Evolutionary conservation across 2,113 vertebrate species (phyloP), one percentile per base, ranked within the genome.

Genomic region (Channa argus): DNA sequence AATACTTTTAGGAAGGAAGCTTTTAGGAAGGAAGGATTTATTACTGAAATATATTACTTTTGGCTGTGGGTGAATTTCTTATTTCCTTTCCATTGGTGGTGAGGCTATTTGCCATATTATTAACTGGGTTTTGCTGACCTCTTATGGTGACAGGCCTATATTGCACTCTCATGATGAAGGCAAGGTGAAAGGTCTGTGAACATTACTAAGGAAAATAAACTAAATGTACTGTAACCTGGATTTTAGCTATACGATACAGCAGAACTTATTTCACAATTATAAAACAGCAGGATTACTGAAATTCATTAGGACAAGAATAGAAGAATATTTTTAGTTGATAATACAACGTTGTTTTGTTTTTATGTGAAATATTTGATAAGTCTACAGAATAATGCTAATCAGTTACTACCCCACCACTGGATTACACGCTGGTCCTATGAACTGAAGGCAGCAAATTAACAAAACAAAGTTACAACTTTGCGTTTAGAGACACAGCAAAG

Each of bases 91-190:
- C 4, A 1, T 8, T 46, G 5, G 14, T 39, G 15, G 69, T 15
- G 7, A 41, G 3, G 6, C 11, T 2, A 13, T 15, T 13, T 47
- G 6, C 11, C 15, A 6, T 33, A 5, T 33, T 60, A 51, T 74
- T 43, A 43, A 52, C 53, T 60, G 66, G 37, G 33, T 8, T 67
- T 14, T 88, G 77, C 79, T 84, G 89, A 85, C 91, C 88, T 84
- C 91, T 84, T 76, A 50, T 89, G 91, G 88, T 84, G 6, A 53
- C 44, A 67, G 44, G 8, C 45, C 3, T 68, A 10, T 34, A 79
- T 54, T 86, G 68, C 87, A 85, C 68, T 69, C 62, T 56, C 38
- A 47, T 24, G 24, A 33, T 3, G 37, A n/a, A n/a, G n/a, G n/a
- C n/a, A n/a, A 11, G 6, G 15, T 38, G 8, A 47, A 52, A 24